Conservation (phyloP, 2,113 vertebrate genomes). For the Rhabdornis inornatus region DNA sequence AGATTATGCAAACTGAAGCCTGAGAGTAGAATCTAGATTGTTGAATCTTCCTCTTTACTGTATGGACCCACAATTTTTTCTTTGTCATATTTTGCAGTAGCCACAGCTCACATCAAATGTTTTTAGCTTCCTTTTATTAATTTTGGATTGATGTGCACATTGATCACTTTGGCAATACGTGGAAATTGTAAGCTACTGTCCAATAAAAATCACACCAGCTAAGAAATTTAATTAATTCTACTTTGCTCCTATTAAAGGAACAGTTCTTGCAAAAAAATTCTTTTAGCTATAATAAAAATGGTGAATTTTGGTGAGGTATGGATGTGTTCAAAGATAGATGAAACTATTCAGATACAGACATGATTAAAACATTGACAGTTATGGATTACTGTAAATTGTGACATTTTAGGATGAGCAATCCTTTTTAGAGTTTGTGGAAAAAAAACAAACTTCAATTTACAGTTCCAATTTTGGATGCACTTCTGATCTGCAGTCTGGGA, state of each 20-base stretch:
- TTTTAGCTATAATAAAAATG: not conserved
- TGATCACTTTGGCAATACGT: not conserved
- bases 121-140: not conserved
- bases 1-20: not conserved
- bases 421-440: not conserved
- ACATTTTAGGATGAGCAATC: not conserved
- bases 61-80: not conserved
- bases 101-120: not conserved
- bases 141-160: not conserved
- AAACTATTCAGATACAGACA: not conserved
- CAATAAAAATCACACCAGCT: not conserved
- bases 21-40: not conserved
- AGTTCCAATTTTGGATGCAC: not conserved
- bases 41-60: not conserved
- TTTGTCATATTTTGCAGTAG: not conserved
- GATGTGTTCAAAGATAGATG: not conserved
- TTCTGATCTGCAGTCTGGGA: not conserved
- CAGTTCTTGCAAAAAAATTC: not conserved
- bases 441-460: not conserved
- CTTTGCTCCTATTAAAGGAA: not conserved
- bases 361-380: not conserved
- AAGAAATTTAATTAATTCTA: not conserved
- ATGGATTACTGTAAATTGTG: not conserved
- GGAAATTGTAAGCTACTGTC: not conserved
- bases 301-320: not conserved